phyloP scores from a whole-genome alignment of 2,888 invertebrate species.

The Drosophila meridiana region DNA sequence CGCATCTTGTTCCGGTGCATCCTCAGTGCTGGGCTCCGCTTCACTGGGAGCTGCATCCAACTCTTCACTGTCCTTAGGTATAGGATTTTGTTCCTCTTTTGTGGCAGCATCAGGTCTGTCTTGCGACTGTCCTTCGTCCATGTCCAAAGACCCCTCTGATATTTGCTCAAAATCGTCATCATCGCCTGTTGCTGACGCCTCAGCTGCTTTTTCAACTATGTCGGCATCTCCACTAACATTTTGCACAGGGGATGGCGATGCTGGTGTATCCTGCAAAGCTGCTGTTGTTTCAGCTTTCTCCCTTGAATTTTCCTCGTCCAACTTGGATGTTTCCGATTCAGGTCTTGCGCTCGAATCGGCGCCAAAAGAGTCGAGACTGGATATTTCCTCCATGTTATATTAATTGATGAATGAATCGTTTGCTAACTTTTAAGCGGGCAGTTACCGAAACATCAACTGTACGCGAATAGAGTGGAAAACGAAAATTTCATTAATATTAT shows the following conservation, averaged over 20 bases:
- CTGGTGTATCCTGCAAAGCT: slow-evolving; percentile 53
- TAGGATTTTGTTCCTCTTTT: slow-evolving; percentile 25
- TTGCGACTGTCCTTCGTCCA: slow-evolving; percentile 75
- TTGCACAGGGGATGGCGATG: slow-evolving; percentile 48
- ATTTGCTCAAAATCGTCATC: slow-evolving; percentile 81
- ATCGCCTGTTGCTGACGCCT: slow-evolving; percentile 49
- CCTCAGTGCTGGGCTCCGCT: slow-evolving; percentile 11
- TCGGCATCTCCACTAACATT: slow-evolving; percentile 7
- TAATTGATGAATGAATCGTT: slow-evolving; percentile 30
- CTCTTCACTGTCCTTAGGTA: slow-evolving; percentile 29
- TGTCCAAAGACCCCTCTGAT: slow-evolving; percentile 80
- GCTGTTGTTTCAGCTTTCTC: slow-evolving; percentile 39
- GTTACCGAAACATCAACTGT: slow-evolving; percentile 75
- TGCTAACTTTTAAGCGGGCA: slow-evolving; percentile 29
- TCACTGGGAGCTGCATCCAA: slow-evolving; percentile 4
- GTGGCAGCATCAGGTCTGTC: slow-evolving; percentile 52
- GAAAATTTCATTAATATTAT: slow-evolving; percentile 8
- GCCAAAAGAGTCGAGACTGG: slow-evolving; percentile 82
- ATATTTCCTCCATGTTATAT: slow-evolving; percentile 82
- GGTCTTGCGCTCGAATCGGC: slow-evolving; percentile 75
- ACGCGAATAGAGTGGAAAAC: slow-evolving; percentile 25
- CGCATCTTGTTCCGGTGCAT: slow-evolving; percentile 18
- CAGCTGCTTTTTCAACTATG: slow-evolving; percentile 28
- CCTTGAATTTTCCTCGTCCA: slow-evolving; percentile 63
- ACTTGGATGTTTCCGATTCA: slow-evolving; percentile 70